phyloP scores from a whole-genome alignment of 1,140 invertebrate species.

The Eurytemora carolleeae region DNA sequence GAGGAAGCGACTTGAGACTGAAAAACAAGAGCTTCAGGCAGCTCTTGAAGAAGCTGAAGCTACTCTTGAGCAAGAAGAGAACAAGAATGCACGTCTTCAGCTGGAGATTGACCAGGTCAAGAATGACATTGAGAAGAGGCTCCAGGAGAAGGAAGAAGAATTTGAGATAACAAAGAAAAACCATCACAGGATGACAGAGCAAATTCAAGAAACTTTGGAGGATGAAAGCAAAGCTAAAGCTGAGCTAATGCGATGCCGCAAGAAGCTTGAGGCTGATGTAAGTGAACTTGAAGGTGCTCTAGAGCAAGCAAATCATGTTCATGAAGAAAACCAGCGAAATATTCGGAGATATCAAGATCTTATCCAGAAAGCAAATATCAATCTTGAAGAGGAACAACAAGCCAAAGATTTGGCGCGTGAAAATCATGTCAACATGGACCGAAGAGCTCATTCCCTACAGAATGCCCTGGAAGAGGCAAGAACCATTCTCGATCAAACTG shows the following conservation, averaged over 20 bases:
- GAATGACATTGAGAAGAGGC: constrained; percentile 36
- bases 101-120: constrained; percentile 28
- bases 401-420: constrained; percentile 3
- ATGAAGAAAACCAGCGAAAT: constrained; percentile 38
- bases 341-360: constrained; percentile 29
- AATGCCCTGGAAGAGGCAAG: constrained; percentile 35
- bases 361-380: neutral
- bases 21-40: constrained; percentile 96
- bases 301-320: constrained; percentile 64
- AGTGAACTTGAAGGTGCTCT: constrained; percentile 52
- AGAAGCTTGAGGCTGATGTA: constrained; percentile 41
- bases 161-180: constrained; percentile 40
- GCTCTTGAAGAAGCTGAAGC: constrained; percentile 40
- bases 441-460: constrained; percentile 27
- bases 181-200: constrained; percentile 34
- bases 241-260: constrained; percentile 37
- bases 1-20: constrained; percentile 54
- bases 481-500: constrained; percentile 36
- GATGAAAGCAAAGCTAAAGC: constrained; percentile 35
- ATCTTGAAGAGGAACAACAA: constrained; percentile 8
- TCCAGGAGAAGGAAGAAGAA: constrained; percentile 42
- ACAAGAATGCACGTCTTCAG: constrained; percentile 29
- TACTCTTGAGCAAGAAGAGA: constrained; percentile 31
- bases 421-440: neutral
- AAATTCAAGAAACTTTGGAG: constrained; percentile 40